Percentiles rank a stretch among this genome's conserved stretches.
phyloP scores from a whole-genome alignment of 2,113 vertebrate genomes.

The Cygnus buccinator region DNA sequence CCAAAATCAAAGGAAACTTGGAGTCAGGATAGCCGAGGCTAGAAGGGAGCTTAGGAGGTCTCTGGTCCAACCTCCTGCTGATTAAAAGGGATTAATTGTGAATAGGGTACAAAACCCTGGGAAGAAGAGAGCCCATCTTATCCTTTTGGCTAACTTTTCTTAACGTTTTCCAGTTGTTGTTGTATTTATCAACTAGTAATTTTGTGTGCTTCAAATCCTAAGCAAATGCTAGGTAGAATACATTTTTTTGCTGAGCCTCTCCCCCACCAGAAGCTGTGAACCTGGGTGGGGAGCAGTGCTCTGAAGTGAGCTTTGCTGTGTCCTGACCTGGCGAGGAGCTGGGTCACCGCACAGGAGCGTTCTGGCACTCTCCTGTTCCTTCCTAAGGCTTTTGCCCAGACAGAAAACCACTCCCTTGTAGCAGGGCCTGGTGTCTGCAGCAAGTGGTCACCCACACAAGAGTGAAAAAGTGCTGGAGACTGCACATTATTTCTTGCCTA shows the following conservation, averaged over 20 bases:
- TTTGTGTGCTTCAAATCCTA: neutral
- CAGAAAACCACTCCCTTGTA: neutral
- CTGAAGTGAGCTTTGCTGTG: neutral
- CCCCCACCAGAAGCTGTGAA: neutral
- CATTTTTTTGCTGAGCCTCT: neutral
- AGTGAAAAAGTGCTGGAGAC: neutral
- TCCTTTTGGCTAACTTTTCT: neutral
- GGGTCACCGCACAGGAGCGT: neutral
- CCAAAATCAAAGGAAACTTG: neutral
- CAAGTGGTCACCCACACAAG: neutral
- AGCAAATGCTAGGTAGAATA: neutral
- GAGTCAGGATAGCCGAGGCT: neutral
- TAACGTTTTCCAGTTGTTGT: neutral
- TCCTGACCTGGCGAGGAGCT: neutral
- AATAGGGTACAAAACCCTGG: no score
- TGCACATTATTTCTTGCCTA: neutral
- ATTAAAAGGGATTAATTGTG: neutral
- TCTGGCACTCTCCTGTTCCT: neutral
- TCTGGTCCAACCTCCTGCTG: neutral
- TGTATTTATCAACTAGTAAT: neutral
- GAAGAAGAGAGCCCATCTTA: neutral
- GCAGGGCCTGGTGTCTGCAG: accelerated
- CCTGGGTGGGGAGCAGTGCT: neutral
- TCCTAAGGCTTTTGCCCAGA: neutral
- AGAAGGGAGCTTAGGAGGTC: neutral